These are phyloP conservation scores for Eira barbara DNA, from an alignment of 2,113 vertebrate genomes.

Conservation along the genomic window DNA sequence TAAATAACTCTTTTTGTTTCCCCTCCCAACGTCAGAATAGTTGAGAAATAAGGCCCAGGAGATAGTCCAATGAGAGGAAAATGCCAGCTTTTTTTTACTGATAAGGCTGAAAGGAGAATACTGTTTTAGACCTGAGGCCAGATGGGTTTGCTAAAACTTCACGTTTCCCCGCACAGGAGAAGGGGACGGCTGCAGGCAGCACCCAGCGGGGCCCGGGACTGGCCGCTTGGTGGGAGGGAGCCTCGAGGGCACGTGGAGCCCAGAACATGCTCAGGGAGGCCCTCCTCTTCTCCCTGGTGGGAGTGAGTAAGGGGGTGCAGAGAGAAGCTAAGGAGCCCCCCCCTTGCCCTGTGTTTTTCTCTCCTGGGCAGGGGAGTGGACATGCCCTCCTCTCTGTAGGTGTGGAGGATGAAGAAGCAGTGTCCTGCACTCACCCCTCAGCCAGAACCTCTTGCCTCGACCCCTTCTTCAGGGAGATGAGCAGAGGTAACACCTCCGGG, in stretches of 20 bases:
- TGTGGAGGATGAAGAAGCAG: background rate
- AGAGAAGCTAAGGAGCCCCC: background rate
- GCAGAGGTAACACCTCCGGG: background rate
- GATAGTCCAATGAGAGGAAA: background rate
- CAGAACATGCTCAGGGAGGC: background rate
- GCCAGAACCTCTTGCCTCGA: background rate
- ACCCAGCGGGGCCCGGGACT: background rate
- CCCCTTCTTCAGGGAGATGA: background rate
- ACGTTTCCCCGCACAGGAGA: background rate
- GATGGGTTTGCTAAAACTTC: background rate
- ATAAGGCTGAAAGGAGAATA: background rate
- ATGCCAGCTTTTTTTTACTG: background rate
- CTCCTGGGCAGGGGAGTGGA: background rate
- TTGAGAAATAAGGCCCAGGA: background rate
- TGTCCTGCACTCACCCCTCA: background rate
- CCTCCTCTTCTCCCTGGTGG: background rate
- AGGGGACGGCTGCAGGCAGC: background rate
- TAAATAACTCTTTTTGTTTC: background rate
- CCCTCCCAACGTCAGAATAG: background rate
- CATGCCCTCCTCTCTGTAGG: background rate
- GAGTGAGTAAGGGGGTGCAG: background rate
- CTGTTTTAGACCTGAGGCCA: background rate
- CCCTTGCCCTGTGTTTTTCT: accelerated
- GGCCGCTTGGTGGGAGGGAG: background rate
- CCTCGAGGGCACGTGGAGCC: accelerated